A percentile compares a stretch with the other conserved stretches of the same genome.
Conservation (phyloP, 2,113 vertebrate species). For the Halcyon senegalensis region DNA sequence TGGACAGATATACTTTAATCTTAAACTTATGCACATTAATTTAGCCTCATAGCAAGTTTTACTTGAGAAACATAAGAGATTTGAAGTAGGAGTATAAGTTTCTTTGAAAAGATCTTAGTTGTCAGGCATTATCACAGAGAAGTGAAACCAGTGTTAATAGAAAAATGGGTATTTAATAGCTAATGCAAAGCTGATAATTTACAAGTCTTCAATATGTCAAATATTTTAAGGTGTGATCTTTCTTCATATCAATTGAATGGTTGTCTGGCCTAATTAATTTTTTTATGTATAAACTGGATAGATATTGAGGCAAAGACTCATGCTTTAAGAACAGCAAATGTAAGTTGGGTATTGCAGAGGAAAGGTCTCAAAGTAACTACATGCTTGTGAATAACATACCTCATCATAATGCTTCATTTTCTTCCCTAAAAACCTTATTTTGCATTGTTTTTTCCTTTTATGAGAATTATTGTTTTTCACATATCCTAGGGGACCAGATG, state of each 20-base stretch:
- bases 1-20: neutral
- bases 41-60: neutral
- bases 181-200: neutral
- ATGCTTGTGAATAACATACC: neutral
- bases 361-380: neutral
- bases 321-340: neutral
- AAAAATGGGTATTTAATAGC: neutral
- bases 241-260: neutral
- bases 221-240: neutral
- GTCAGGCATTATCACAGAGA: neutral
- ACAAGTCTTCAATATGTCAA: neutral
- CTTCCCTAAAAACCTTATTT: neutral
- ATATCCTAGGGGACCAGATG: neutral
- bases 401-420: neutral
- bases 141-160: neutral
- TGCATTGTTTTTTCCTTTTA: slow-evolving; percentile 18
- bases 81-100: neutral
- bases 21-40: neutral
- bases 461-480: slow-evolving; percentile 22
- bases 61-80: neutral
- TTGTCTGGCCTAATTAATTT: neutral
- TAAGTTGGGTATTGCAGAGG: neutral
- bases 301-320: neutral
- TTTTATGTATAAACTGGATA: neutral
- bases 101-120: neutral